Evolutionary conservation across 1,140 invertebrate genomes (phyloP).

Genomic region (Philopotamus ludificatus): DNA sequence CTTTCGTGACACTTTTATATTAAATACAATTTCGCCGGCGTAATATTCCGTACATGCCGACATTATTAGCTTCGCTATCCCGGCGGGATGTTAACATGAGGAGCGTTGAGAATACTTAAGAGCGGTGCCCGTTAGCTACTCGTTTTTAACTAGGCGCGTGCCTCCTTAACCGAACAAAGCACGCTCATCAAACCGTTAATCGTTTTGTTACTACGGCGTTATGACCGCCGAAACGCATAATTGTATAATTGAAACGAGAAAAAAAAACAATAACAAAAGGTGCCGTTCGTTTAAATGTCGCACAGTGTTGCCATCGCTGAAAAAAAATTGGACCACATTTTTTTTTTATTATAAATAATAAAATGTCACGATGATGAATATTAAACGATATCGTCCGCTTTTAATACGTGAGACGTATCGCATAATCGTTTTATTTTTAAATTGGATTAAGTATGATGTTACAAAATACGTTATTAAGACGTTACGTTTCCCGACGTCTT

Average conservation of each 20-base stretch:
- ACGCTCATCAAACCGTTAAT: conserved; percentile 4
- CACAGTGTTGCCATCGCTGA: not conserved
- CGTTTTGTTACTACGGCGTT: not conserved
- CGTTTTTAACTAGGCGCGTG: conserved; percentile 3
- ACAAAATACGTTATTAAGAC: no score
- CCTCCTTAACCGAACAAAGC: not conserved
- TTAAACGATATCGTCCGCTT: no score
- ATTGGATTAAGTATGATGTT: no score
- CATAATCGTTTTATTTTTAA: no score
- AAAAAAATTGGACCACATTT: no score
- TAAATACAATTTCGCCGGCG: not conserved
- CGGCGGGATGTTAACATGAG: not conserved
- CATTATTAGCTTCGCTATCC: not conserved
- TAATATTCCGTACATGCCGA: not conserved
- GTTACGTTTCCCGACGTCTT: no score
- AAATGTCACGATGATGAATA: no score
- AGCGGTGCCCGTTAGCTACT: not conserved
- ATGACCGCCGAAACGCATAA: conserved; percentile 3
- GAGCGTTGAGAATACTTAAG: not conserved
- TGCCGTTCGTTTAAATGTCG: not conserved
- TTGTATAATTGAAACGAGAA: not conserved
- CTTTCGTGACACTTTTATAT: not conserved
- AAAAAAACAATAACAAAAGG: no score
- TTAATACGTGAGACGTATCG: no score
- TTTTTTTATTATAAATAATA: no score